Percentiles rank a stretch among this genome's conserved stretches.
Evolutionary conservation across 2,797 vertebrate species (phyloP).

Genomic region (Cephalopachus bancanus): DNA sequence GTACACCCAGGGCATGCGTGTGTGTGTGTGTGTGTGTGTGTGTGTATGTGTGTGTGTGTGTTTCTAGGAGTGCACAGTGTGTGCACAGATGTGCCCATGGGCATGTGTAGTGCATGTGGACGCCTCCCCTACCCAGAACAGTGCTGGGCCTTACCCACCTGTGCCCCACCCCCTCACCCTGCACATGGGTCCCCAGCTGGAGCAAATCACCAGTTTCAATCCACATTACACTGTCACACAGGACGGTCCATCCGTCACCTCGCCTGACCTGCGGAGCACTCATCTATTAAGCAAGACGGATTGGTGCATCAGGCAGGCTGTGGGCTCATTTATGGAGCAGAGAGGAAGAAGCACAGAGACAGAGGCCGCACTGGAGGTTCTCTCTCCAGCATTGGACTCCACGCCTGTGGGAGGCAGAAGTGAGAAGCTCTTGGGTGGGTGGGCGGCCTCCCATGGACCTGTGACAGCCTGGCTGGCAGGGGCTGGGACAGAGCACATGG

Average conservation of each 20-base stretch:
- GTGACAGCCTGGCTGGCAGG: not conserved
- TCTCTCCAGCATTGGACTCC: not conserved
- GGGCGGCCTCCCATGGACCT: accelerated
- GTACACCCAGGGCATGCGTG: accelerated
- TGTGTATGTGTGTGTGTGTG: not conserved
- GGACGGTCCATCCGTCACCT: slow-evolving; percentile 95
- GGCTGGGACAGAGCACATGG: not conserved
- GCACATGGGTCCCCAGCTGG: slow-evolving; percentile 96
- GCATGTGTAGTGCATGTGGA: not conserved
- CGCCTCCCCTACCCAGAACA: slow-evolving; percentile 22
- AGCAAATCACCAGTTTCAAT: slow-evolving; percentile 99
- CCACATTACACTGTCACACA: slow-evolving; percentile 92
- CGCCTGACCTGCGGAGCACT: slow-evolving; percentile 90
- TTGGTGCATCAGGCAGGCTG: slow-evolving; percentile 87
- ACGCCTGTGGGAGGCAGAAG: not conserved
- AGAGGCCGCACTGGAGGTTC: not conserved
- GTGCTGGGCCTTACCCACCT: slow-evolving; percentile 94
- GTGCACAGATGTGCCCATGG: not conserved
- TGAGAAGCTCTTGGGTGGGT: not conserved
- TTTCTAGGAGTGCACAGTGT: too few species aligned
- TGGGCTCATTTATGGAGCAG: slow-evolving; percentile 92
- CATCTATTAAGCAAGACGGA: slow-evolving; percentile 98
- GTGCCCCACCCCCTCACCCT: slow-evolving; percentile 95
- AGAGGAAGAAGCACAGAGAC: not conserved
- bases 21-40: not conserved